Percentiles rank a stretch among this genome's conserved stretches.
Conservation (phyloP, 2,888 invertebrate species). For the Abrostola tripartita region DNA sequence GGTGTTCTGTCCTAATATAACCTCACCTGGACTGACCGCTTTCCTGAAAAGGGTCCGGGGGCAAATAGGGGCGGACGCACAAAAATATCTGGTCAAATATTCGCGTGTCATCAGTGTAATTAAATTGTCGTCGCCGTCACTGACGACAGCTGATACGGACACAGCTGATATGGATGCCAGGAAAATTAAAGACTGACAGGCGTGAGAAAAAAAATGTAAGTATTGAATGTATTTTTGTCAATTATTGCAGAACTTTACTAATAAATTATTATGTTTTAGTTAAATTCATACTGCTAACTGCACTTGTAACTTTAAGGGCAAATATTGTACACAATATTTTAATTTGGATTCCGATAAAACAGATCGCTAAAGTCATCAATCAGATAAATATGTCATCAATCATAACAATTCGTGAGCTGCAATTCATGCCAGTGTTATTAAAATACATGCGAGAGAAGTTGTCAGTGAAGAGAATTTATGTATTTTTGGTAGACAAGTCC, state of each 20-base stretch:
- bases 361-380: slow-evolving; percentile 39
- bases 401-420: slow-evolving; percentile 37
- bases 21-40: slow-evolving; percentile 52
- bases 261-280: too few relatives aligned
- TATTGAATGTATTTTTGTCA: too few relatives aligned
- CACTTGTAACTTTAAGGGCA: too few relatives aligned
- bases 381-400: slow-evolving; percentile 47
- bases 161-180: slow-evolving; percentile 3
- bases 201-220: too few relatives aligned
- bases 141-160: slow-evolving; percentile 6
- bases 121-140: slow-evolving; percentile 50
- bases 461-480: slow-evolving; percentile 1
- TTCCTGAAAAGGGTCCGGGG: slow-evolving; percentile 52
- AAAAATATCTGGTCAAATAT: slow-evolving; percentile 52
- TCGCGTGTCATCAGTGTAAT: slow-evolving; percentile 60
- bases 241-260: too few relatives aligned
- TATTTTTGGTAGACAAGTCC: neutral
- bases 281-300: too few relatives aligned
- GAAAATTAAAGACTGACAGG: slow-evolving; percentile 7
- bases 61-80: slow-evolving; percentile 51
- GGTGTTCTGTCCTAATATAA: slow-evolving; percentile 58
- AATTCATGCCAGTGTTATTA: slow-evolving; percentile 30
- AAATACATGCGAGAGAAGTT: slow-evolving; percentile 25
- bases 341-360: slow-evolving; percentile 30
- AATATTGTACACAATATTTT: slow-evolving; percentile 1